Base-by-base conservation (phyloP, 2,888 invertebrate species). In the Xiphydria camelus region DNA sequence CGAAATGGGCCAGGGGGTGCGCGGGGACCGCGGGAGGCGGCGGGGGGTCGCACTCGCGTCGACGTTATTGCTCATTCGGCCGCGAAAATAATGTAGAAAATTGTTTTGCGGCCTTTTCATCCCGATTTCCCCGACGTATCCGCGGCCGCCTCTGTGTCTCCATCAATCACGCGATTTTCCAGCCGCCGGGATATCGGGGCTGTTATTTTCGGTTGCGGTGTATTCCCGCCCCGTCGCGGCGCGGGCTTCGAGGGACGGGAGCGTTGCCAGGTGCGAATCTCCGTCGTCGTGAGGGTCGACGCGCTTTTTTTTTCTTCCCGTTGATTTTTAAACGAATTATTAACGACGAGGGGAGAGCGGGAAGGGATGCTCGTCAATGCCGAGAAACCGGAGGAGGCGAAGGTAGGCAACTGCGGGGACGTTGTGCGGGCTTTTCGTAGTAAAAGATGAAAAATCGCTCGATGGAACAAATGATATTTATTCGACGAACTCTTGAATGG, bases 91-190 rank as follows among this genome's bases (percentile, higher is more conserved):
- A 67, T 66, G 60, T 59, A 55, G 57, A 66, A 65, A 69, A 68
- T 67, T 62, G 62, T 68, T 65, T 67, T 66, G 67, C 63, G 66
- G 68, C 58, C 59, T 64, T 70, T 66, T 68, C 65, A 66, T 66
- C 67, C 60, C 53, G 61, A 65, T 65, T 64, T 58, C 57, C 33
- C 14, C n/a, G 44, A 55, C 51, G 49, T 51, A 45, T 34, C n/a
- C n/a, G 55, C 56, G 50, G 53, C 47, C 51, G 47, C 56, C 65
- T 68, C 71, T 68, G 64, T 68, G 62, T 68, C 69, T 68, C 72
- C 70, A 73, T 73, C 73, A 73, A 73, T 73, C 73, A 72, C 68
- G 56, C 61, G 64, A 61, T 62, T 64, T 70, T 65, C 65, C 64
- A 64, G 61, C 61, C 62, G 57, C 57, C 49, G 64, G 63, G 62